These are phyloP conservation scores for Catostomus latipinnis DNA, from an alignment of 2,797 vertebrate species.

Conservation along the genomic window DNA sequence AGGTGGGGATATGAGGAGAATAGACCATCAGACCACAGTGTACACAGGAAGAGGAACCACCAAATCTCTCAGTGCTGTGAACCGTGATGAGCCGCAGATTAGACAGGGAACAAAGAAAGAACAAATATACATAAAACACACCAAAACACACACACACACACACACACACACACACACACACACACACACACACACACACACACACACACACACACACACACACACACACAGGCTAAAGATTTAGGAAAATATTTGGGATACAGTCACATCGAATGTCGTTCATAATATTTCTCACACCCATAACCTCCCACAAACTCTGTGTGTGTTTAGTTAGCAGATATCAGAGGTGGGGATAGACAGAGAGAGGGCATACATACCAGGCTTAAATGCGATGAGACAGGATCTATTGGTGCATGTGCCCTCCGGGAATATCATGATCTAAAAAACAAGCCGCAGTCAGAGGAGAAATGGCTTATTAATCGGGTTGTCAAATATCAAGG, in stretches of 20 bases:
- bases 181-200: not conserved
- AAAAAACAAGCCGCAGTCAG: constrained; percentile 48
- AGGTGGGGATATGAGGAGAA: constrained; percentile 41
- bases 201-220: too few relatives aligned
- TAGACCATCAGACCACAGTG: constrained; percentile 43
- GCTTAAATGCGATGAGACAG: constrained; percentile 97
- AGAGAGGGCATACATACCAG: constrained; percentile 79
- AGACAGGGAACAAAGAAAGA: constrained; percentile 23
- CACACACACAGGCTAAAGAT: not conserved
- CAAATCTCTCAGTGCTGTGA: constrained; percentile 26
- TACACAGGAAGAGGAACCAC: constrained; percentile 47
- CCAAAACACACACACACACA: not conserved
- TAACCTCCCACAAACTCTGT: not conserved
- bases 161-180: not conserved
- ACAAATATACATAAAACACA: constrained; percentile 16
- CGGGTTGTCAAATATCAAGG: too few relatives aligned
- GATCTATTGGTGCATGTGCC: constrained; percentile 98
- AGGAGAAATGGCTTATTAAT: not conserved
- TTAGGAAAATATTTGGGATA: not conserved
- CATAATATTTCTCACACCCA: not conserved
- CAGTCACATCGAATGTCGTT: not conserved
- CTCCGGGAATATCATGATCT: constrained; percentile 99
- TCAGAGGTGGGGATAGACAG: constrained; percentile 11
- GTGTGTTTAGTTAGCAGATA: not conserved
- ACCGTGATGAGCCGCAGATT: constrained; percentile 33